phyloP scores from a whole-genome alignment of 2,113 vertebrate species.

The Edolisoma coerulescens region DNA sequence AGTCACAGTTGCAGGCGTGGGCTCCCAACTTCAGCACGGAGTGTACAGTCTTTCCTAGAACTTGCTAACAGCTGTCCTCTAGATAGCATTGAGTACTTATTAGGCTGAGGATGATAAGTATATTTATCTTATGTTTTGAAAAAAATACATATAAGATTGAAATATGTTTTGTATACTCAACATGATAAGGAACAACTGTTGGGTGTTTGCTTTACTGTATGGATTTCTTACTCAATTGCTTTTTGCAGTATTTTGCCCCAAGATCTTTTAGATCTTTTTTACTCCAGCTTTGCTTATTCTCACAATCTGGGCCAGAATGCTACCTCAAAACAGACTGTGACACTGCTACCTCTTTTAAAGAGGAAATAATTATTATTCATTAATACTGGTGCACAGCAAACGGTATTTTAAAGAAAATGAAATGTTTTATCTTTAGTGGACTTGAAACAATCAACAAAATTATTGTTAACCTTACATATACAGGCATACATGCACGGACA shows the following conservation, averaged over 20 bases:
- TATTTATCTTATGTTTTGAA: neutral
- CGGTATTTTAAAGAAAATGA: neutral
- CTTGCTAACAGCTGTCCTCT: neutral
- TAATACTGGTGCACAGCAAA: neutral
- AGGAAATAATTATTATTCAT: neutral
- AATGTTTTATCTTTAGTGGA: neutral
- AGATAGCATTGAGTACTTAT: neutral
- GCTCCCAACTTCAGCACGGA: neutral
- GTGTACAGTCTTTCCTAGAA: neutral
- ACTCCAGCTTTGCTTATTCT: neutral
- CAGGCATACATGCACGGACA: neutral
- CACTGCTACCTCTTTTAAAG: neutral
- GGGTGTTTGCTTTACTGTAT: neutral
- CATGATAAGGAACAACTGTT: neutral
- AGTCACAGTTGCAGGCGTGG: neutral
- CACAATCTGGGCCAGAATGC: neutral
- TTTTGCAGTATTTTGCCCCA: neutral
- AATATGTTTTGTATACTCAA: neutral
- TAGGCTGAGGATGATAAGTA: neutral
- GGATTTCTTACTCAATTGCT: neutral
- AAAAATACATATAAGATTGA: neutral
- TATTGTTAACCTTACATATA: neutral
- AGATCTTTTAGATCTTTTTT: neutral
- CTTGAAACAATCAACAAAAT: neutral
- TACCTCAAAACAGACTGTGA: neutral